These are phyloP conservation scores for Chondrilla cf. caribensis DNA, from an alignment of 37 sponge, comb jelly and placozoan species.

Conservation along the genomic window DNA sequence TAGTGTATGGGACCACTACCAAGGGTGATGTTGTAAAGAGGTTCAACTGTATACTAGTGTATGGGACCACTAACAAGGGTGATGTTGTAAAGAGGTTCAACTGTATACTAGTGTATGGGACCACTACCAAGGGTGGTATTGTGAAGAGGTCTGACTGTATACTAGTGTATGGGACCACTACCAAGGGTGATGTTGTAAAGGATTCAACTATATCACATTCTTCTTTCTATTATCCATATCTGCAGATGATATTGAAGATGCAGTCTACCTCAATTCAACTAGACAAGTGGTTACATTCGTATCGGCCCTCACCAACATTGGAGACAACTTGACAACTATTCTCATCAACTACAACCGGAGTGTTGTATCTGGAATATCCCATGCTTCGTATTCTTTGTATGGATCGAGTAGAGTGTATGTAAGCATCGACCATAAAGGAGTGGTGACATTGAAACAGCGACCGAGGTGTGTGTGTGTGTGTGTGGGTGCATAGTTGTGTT, in stretches of 20 bases:
- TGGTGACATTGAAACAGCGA: neutral
- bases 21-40: too few relatives aligned
- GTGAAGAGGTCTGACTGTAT: too few relatives aligned
- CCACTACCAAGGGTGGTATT: too few relatives aligned
- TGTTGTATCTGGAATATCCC: neutral
- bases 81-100: too few relatives aligned
- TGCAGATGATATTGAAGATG: neutral
- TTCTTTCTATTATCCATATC: too few relatives aligned
- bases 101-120: too few relatives aligned
- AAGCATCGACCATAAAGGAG: neutral
- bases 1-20: too few relatives aligned
- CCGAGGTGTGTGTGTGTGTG: constrained; percentile 10
- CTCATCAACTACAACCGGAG: neutral
- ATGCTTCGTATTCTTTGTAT: neutral
- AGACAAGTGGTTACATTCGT: neutral
- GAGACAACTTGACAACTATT: neutral
- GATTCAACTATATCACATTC: too few relatives aligned
- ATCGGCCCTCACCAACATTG: neutral
- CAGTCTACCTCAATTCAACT: neutral
- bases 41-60: too few relatives aligned
- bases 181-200: too few relatives aligned
- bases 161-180: too few relatives aligned
- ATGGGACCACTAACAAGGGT: too few relatives aligned
- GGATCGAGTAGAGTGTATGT: neutral
- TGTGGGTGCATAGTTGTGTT: neutral